Evolutionary conservation across 2,888 invertebrate species (phyloP), one percentile per base, ranked within the genome.

Genomic region (Drosophila recens): DNA sequence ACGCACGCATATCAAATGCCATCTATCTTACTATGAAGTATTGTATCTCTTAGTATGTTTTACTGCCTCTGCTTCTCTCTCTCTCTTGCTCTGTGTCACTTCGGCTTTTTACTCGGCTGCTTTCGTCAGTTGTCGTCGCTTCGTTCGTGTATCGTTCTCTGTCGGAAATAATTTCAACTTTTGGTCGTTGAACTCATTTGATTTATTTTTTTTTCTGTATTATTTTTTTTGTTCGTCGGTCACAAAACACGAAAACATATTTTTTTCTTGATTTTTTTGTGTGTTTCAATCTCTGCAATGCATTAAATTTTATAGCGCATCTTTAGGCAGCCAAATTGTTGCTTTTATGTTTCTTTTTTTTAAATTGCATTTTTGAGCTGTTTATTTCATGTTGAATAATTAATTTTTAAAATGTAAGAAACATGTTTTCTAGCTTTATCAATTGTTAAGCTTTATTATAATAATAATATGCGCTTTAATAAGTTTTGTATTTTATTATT

Each of bases 111-210:
- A 10, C 11, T 53, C 62, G 63, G 48, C 57, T 45, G 46, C 15
- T 30, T 33, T 65, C 72, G 53, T 65, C 65, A 27, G 45, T 49
- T 33, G 51, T 57, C 66, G 65, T 42, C 58, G 59, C 20, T 53
- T 65, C 13, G 52, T 17, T 65, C 65, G 64, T 34, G 67, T 17
- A 34, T 51, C 62, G 43, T 57, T 65, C 38, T 64, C 64, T 66
- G 84, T 83, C 80, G 85, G 82, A 86, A 82, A 85, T 79, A 75
- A 83, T 83, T 87, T 86, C 67, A 85, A 80, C 87, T 86, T 86
- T 86, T 86, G 86, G 86, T 87, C 87, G 84, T 87, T 87, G 86
- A 87, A 87, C 86, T 86, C 82, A 75, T 80, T 84, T 85, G 82
- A 82, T 83, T 81, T 84, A 73, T 82, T 86, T 81, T 27, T 67